These are phyloP conservation scores for Microtus richardsoni DNA, from an alignment of 2,113 vertebrate genomes.

Conservation along the genomic window DNA sequence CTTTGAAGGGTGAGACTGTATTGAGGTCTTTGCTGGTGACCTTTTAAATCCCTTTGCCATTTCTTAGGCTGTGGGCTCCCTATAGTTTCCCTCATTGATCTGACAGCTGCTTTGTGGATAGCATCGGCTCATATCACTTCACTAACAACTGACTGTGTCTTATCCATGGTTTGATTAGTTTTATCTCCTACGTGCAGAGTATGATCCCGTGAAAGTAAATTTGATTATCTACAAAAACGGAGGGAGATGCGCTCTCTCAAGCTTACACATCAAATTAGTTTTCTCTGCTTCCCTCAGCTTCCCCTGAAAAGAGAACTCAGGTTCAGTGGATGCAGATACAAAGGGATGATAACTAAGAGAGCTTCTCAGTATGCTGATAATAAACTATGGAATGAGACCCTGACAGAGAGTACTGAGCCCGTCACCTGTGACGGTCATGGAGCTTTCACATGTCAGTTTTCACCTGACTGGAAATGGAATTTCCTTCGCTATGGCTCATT, in stretches of 20 bases:
- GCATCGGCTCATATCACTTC: not conserved
- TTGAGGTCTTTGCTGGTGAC: constrained; percentile 9
- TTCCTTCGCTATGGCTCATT: constrained; percentile 22
- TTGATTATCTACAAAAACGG: constrained; percentile 53
- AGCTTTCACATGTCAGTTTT: constrained; percentile 28
- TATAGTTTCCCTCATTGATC: not conserved
- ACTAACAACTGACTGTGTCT: not conserved
- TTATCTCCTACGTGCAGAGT: not conserved
- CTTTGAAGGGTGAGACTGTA: not conserved
- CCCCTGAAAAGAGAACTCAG: not conserved
- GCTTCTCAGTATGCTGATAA: not conserved
- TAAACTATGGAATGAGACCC: not conserved
- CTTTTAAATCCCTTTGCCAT: not conserved
- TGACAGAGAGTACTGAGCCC: not conserved
- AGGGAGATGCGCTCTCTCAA: not conserved
- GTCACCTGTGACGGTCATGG: constrained; percentile 2
- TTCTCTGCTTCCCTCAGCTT: not conserved
- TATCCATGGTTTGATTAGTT: not conserved
- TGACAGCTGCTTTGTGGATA: not conserved
- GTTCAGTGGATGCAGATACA: constrained; percentile 13
- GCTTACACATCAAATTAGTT: not conserved
- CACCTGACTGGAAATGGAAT: constrained; percentile 29
- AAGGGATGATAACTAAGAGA: constrained; percentile 8
- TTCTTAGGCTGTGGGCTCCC: constrained; percentile 14
- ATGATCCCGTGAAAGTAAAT: constrained; percentile 8